A percentile compares a stretch with the other conserved stretches of the same genome.
phyloP scores from a whole-genome alignment of 2,888 invertebrate species.

The Agrilus mali region DNA sequence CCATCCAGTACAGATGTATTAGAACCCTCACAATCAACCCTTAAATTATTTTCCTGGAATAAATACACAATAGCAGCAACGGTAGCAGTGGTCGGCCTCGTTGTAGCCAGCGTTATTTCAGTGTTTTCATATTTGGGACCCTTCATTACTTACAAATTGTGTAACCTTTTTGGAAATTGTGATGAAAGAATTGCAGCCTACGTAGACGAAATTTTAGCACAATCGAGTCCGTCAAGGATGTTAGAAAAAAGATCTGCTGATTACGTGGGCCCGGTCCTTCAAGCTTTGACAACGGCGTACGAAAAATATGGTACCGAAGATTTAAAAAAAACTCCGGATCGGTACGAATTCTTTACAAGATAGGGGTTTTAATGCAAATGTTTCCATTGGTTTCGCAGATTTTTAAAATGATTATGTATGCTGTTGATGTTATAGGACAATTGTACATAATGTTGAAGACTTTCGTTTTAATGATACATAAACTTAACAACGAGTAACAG shows the following conservation, averaged over 20 bases:
- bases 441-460: no score
- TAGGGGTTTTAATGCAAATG: slow-evolving; percentile 23
- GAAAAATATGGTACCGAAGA: slow-evolving; percentile 25
- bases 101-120: slow-evolving; percentile 19
- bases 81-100: slow-evolving; percentile 19
- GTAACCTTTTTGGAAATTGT: slow-evolving; percentile 27
- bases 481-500: no score
- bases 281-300: slow-evolving; percentile 25
- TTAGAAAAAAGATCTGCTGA: slow-evolving; percentile 22
- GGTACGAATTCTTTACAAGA: slow-evolving; percentile 22
- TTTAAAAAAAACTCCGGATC: slow-evolving; percentile 27
- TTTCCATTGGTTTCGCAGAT: slow-evolving; percentile 23
- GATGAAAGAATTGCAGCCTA: slow-evolving; percentile 22
- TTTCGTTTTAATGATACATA: no score
- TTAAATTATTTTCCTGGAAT: slow-evolving; percentile 14
- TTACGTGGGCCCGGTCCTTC: slow-evolving; percentile 26
- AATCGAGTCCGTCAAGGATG: slow-evolving; percentile 8
- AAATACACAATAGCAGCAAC: slow-evolving; percentile 18
- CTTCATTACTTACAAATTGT: slow-evolving; percentile 25
- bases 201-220: slow-evolving; percentile 18
- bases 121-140: slow-evolving; percentile 22
- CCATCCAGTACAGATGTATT: no score
- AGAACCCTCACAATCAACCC: slow-evolving; percentile 3
- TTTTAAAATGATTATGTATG: slow-evolving; percentile 11
- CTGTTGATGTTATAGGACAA: no score